phyloP scores from a whole-genome alignment of 2,888 invertebrate species.

The Napeogenes sylphis region DNA sequence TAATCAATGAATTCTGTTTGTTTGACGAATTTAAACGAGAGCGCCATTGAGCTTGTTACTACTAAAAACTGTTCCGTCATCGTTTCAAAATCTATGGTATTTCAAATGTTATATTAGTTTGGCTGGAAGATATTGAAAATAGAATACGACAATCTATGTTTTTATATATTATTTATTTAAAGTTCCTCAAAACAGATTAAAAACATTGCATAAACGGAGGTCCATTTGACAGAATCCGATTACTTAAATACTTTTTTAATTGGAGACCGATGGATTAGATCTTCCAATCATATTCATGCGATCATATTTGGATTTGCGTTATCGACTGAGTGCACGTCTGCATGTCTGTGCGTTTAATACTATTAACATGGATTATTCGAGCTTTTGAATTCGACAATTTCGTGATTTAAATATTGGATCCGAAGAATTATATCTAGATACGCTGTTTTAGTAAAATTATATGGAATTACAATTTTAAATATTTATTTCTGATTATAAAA shows the following conservation, averaged over 20 bases:
- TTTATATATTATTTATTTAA: neutral
- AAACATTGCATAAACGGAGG: conserved; percentile 11
- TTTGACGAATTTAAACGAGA: conserved; percentile 36
- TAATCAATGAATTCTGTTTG: conserved; percentile 36
- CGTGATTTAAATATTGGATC: conserved; percentile 30
- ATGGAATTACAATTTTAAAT: no score
- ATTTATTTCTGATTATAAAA: no score
- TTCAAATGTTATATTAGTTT: no score
- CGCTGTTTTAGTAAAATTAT: neutral
- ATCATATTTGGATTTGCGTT: conserved; percentile 19
- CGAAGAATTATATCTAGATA: conserved; percentile 13
- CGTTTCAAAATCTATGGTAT: no score
- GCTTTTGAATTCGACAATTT: conserved; percentile 38
- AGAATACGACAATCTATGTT: no score
- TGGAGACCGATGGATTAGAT: conserved; percentile 22
- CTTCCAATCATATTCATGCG: conserved; percentile 16
- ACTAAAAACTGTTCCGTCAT: neutral
- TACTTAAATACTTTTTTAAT: conserved; percentile 27
- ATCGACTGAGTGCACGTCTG: conserved; percentile 7
- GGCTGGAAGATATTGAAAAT: no score
- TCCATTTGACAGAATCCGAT: conserved; percentile 20
- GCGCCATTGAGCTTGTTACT: conserved; percentile 21
- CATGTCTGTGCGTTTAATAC: conserved; percentile 43
- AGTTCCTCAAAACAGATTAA: neutral
- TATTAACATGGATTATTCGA: conserved; percentile 50